Percentiles rank a stretch among this genome's conserved stretches.
phyloP scores from a whole-genome alignment of 2,888 invertebrate genomes.

The Nephrotoma flavescens region DNA sequence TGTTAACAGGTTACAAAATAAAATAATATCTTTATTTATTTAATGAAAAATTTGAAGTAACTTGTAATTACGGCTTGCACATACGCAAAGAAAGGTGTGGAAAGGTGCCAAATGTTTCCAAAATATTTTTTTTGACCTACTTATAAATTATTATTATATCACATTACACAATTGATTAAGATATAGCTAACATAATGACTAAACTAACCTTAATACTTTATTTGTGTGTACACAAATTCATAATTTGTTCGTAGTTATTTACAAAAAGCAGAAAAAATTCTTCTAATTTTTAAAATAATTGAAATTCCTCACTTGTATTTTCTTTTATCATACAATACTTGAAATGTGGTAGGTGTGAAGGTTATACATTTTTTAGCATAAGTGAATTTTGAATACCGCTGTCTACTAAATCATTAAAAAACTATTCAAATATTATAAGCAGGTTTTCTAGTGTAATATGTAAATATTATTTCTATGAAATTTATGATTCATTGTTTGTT shows the following conservation, averaged over 20 bases:
- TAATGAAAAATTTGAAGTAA: neutral
- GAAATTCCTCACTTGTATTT: neutral
- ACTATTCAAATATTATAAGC: neutral
- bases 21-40: neutral
- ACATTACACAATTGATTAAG: neutral
- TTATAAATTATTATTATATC: neutral
- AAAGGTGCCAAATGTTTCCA: neutral
- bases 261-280: neutral
- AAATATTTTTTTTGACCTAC: neutral
- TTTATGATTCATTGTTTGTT: neutral
- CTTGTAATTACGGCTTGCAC: neutral
- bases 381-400: neutral
- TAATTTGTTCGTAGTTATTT: neutral
- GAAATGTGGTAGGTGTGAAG: neutral
- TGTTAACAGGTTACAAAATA: neutral
- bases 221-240: neutral
- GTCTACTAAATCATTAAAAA: neutral
- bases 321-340: neutral
- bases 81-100: neutral
- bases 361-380: neutral
- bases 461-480: neutral
- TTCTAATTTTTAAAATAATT: neutral
- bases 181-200: neutral
- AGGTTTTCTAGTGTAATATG: neutral
- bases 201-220: neutral